phyloP scores from a whole-genome alignment of 2,888 invertebrate species.

The Torymus tubicola region DNA sequence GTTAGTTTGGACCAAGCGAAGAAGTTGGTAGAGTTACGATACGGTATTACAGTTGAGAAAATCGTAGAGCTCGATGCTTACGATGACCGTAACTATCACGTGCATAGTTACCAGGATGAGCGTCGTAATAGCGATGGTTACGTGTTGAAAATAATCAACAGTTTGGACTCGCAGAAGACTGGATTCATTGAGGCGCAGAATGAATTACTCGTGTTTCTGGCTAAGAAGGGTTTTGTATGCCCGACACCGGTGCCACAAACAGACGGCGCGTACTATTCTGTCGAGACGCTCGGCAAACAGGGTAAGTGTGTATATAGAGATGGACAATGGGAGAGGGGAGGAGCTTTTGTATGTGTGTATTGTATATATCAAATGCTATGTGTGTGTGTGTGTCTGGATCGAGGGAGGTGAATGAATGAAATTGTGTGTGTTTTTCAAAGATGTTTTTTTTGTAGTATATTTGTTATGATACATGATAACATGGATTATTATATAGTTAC shows the following conservation, averaged over 20 bases:
- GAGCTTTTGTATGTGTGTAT: no score
- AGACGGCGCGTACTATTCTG: slow-evolving; percentile 81
- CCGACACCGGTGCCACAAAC: slow-evolving; percentile 85
- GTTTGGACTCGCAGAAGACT: slow-evolving; percentile 85
- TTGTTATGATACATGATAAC: no score
- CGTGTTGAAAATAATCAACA: slow-evolving; percentile 90
- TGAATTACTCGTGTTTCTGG: slow-evolving; percentile 83
- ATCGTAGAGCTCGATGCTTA: slow-evolving; percentile 84
- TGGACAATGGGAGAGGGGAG: slow-evolving; percentile 38
- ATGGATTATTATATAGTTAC: no score
- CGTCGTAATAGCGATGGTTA: slow-evolving; percentile 85
- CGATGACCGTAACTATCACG: slow-evolving; percentile 87
- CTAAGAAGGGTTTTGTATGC: slow-evolving; percentile 81
- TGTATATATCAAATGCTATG: no score
- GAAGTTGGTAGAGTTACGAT: slow-evolving; percentile 79
- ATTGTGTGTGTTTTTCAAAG: no score
- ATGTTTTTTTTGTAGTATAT: no score
- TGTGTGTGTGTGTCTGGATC: no score
- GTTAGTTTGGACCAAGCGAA: slow-evolving; percentile 79
- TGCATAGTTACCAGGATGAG: slow-evolving; percentile 80
- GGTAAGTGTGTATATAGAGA: slow-evolving; percentile 61
- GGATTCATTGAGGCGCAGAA: slow-evolving; percentile 86
- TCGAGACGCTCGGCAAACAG: slow-evolving; percentile 74
- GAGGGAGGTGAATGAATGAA: no score
- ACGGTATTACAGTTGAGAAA: slow-evolving; percentile 80